Evolutionary conservation across 2,113 vertebrate species (phyloP), one percentile per base, ranked within the genome.

Genomic region (Lepisosteus oculatus): DNA sequence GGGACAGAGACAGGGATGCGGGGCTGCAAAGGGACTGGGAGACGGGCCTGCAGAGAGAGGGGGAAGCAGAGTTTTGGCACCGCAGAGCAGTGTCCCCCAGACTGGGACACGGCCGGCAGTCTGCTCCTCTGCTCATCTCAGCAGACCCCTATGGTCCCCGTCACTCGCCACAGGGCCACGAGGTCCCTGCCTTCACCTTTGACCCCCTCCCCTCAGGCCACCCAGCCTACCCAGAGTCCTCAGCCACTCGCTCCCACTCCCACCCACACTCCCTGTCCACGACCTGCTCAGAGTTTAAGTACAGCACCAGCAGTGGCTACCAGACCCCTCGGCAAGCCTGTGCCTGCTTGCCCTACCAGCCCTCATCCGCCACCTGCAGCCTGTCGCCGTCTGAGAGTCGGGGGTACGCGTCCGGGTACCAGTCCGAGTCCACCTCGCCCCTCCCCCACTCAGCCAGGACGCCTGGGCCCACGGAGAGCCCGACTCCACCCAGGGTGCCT

Each of bases 121-220:
- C 85, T 0, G 17, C 85, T 54, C 85, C 87, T 8, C 62, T 89
- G 67, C 75, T 88, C 4, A 79, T 89, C 76, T 78, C 86, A 1
- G 14, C 71, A 7, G 63, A 62, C 9, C 78, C 85, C 5, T 93
- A 86, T 43, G 85, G 80, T 29, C 83, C 85, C 56, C 92, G 84
- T 72, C 90, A 90, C 61, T 80, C 89, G 13, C 2, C 83, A 43
- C 65, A 83, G 57, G 86, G 86, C 64, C 89, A 89, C 51, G 84
- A 92, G 55, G 65, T 29, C n/a, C 55, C 67, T 9, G 79, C 90
- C 9, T 93, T 92, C 75, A 85, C 80, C 55, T 93, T 91, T 13
- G 92, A 92, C 80, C 90, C 91, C 3, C 73, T 89, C 71, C 91
- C 90, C 12, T 88, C 89, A 0, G 85, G 87, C 68, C 94, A 93